Evolutionary conservation across 1,140 invertebrate species (phyloP), one percentile per base, ranked within the genome.

Genomic region (Drosophila simulans): DNA sequence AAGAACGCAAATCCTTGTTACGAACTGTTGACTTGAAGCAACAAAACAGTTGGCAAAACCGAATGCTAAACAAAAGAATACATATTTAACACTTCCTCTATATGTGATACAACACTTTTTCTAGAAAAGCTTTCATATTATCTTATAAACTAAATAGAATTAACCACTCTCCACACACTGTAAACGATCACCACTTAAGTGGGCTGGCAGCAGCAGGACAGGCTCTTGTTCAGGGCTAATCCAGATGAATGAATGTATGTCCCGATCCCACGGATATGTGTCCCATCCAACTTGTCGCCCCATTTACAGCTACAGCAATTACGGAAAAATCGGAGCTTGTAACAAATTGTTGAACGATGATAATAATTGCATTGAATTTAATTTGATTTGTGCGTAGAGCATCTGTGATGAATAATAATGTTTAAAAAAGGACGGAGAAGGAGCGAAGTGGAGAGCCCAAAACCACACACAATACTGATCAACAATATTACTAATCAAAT

Each of bases 81-180:
- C 84, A 89, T 84, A 88, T 88, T 83, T 83, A 71, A 89, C 85
- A 89, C 85, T 88, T 89, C 85, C 84, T 89, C 83, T 84, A 85
- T 90, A 84, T 89, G 84, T 90, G 85, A 89, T 88, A 88, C 68
- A 90, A 89, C 85, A 75, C 77, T 85, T 89, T 89, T 89, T 89
- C 77, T 89, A 89, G 80, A 89, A 74, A 90, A 89, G 84, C 84
- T 89, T 89, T 89, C 84, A 80, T 74, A 80, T 68, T 76, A 84
- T 83, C 49, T 78, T 74, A 60, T 52, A 59, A 78, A 72, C 52
- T 63, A 54, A 76, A 80, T 69, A 77, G 43, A 60, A 76, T 80
- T 80, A 62, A 80, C 37, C 58, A 59, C 35, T 65, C 59, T 49
- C 25, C 58, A 70, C 60, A 60, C 58, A 72, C 42, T 74, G 31